Base-by-base conservation (phyloP, 2,888 invertebrate genomes). In the Mayetiola destructor region DNA sequence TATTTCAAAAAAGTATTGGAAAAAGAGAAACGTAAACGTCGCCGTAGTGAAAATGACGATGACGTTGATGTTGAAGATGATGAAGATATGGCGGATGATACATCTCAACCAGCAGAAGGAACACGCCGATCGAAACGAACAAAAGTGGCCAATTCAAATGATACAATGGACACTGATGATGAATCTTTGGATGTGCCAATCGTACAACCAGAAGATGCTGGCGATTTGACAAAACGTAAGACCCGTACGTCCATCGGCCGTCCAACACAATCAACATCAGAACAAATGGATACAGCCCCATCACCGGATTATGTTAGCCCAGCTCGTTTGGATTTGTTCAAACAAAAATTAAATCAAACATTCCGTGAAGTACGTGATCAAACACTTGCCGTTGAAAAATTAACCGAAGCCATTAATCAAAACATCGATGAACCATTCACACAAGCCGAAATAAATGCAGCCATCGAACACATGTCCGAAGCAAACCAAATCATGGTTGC, bases 401-500 rank as follows among this genome's bases (percentile, higher is more conserved):
- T 94, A 56, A 76, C 76, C 9, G 75, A 79, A 10, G 78, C 78
- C 66, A 72, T 92, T 29, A 83, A 84, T 68, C 74, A 77, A 39
- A 77, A 82, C 61, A 78, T 77, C 63, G 66, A 73, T 0, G 75
- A 78, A 56, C 72, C 76, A 1, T 90, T 85, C 68, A 74, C 76
- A 0, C 67, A 75, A 2, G 77, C 71, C 0, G 95, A 96, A 75
- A 76, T 94, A 6, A 72, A 76, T 42, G 83, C 86, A 0, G 94
- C 93, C 2, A 75, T 96, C 12, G 75, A 80, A 12, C 77, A 77
- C 60, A 92, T 96, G 93, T 84, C 85, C 3, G 84, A 85, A 36
- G 90, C 87, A 62, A 95, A 94, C 74, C 89, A 91, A 69, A 80
- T 95, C 59, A 94, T 96, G 94, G 75, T 89, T 64, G 82, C 88